Evolutionary conservation across 2,888 invertebrate genomes (phyloP), one percentile per base, ranked within the genome.

Genomic region (Euplagia quadripunctaria): DNA sequence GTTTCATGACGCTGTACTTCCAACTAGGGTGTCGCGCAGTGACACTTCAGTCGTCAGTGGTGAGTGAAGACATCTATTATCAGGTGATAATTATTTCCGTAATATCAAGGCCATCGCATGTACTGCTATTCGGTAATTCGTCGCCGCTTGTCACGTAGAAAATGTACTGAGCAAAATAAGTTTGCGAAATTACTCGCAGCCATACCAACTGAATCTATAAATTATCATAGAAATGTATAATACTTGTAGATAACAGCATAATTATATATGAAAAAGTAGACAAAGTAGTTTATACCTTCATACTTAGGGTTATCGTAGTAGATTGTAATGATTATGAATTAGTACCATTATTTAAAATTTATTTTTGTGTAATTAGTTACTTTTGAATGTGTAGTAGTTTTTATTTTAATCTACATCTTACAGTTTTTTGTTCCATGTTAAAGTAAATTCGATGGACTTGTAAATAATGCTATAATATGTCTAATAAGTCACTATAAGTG

Each of bases 31-130:
- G 87, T 90, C 91, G 74, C 92, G 96, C 82, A 90, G 85, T 88
- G 93, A 95, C 84, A 90, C 94, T 77, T 87, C 95, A 82, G 93
- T 94, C 94, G 94, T 92, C 92, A 93, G 96, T 91, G 96, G 96
- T 96, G 96, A 96, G 96, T 96, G 96, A 96, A 94, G 96, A 94
- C 95, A 94, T 90, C 94, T 95, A 92, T 95, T 95, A 90, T 93
- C 96, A 96, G 96, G 96, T 96, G 96, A 96, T 93, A 94, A 93
- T 90, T 87, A 89, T 90, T 96, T 95, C 88, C 91, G 89, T 94
- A 92, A 85, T 94, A 91, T 91, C 92, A 91, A 92, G 92, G 92
- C 90, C 91, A 90, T 90, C 89, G 94, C 94, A 94, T 94, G 93
- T 91, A 87, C 88, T 89, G 94, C 93, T 93, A 85, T 81, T 82